Conservation (phyloP, 2,113 vertebrate species). For the Chlamydotis undulata region DNA sequence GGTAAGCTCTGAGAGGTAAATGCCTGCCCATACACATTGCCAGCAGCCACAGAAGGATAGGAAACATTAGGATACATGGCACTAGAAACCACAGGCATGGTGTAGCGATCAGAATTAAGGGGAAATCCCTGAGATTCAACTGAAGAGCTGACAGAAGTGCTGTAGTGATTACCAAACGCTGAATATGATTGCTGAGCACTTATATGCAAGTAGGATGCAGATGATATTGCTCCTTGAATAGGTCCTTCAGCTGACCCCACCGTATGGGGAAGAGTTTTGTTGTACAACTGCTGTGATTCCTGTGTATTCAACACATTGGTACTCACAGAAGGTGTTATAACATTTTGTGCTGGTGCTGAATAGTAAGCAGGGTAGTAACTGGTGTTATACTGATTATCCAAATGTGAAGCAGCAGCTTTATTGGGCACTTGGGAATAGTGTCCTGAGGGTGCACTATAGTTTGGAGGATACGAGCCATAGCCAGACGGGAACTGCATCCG, state of each 20-base stretch:
- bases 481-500: slow-evolving; percentile 77
- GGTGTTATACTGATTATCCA: slow-evolving; percentile 76
- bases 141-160: slow-evolving; percentile 71
- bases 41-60: slow-evolving; percentile 79
- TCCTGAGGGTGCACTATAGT: slow-evolving; percentile 75
- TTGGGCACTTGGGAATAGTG: slow-evolving; percentile 78
- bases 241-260: slow-evolving; percentile 62
- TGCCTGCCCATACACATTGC: slow-evolving; percentile 81
- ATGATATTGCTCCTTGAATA: slow-evolving; percentile 60
- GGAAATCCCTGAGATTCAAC: slow-evolving; percentile 79
- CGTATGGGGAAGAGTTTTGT: slow-evolving; percentile 36
- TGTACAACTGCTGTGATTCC: slow-evolving; percentile 76
- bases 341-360: slow-evolving; percentile 75
- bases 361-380: slow-evolving; percentile 84
- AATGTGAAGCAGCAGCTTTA: slow-evolving; percentile 78
- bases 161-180: slow-evolving; percentile 79
- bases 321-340: slow-evolving; percentile 58
- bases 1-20: slow-evolving; percentile 79
- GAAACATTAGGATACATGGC: slow-evolving; percentile 79
- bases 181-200: slow-evolving; percentile 81
- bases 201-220: slow-evolving; percentile 71
- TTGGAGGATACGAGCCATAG: slow-evolving; percentile 79
- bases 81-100: slow-evolving; percentile 63
- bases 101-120: slow-evolving; percentile 73
- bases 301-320: slow-evolving; percentile 63